Percentiles rank a stretch among this genome's conserved stretches.
Conservation (phyloP, 1,140 invertebrate species). For the Eriocheir sinensis region DNA sequence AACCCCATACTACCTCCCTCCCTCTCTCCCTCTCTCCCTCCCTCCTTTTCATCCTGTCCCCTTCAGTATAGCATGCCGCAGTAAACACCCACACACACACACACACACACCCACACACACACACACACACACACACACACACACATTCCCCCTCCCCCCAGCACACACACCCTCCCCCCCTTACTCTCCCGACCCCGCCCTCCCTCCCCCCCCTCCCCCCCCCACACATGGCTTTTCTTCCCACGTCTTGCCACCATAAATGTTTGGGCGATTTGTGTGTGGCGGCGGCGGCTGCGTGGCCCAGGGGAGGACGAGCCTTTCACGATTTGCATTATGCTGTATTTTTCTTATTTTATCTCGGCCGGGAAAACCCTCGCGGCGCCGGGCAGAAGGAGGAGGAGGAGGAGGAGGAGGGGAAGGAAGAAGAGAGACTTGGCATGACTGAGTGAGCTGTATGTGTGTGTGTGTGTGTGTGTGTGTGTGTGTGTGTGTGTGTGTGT, state of each 20-base stretch:
- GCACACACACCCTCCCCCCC: background rate
- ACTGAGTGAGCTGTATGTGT: too few relatives aligned
- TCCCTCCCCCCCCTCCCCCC: background rate
- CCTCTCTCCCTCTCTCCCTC: too few relatives aligned
- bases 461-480: too few relatives aligned
- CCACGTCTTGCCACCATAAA: background rate
- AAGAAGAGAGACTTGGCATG: too few relatives aligned
- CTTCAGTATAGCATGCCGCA: too few relatives aligned
- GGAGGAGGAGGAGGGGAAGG: too few relatives aligned
- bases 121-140: constrained; percentile 37
- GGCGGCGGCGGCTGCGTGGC: background rate
- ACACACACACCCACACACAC: too few relatives aligned
- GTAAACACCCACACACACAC: too few relatives aligned
- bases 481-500: too few relatives aligned
- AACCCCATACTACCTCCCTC: too few relatives aligned
- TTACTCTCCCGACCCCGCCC: background rate
- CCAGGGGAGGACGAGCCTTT: background rate
- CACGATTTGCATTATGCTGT: background rate
- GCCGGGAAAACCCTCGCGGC: background rate
- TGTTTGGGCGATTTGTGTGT: background rate
- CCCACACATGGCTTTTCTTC: background rate
- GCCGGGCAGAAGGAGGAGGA: too few relatives aligned
- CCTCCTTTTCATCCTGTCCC: too few relatives aligned
- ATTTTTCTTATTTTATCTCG: constrained; percentile 16
- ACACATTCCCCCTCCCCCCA: background rate